Conservation (phyloP, 2,888 invertebrate genomes). For the Ophonus ardosiacus region DNA sequence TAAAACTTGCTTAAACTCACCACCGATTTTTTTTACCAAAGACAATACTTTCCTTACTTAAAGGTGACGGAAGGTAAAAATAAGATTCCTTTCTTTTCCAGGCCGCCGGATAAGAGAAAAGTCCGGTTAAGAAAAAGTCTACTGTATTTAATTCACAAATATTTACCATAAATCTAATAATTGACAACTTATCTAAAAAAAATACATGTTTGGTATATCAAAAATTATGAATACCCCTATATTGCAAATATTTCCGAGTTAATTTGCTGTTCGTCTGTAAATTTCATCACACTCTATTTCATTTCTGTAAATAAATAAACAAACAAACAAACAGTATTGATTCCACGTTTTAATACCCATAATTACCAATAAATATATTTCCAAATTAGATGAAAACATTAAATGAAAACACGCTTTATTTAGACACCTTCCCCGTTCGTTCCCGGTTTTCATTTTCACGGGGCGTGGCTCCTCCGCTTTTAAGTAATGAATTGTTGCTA, state of each 20-base stretch:
- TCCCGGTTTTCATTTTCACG: background rate
- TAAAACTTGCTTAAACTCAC: too few relatives aligned
- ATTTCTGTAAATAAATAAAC: background rate
- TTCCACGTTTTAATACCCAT: background rate
- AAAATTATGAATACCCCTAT: background rate
- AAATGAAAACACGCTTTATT: background rate
- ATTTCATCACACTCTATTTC: background rate
- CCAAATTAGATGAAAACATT: background rate
- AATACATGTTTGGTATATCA: too few relatives aligned
- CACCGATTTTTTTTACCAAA: too few relatives aligned
- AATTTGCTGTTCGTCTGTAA: background rate
- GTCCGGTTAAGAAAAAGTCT: too few relatives aligned
- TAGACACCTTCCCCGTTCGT: background rate
- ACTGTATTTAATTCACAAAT: too few relatives aligned
- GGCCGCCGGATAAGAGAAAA: too few relatives aligned
- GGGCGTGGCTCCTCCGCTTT: conserved; percentile 32
- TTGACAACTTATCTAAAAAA: too few relatives aligned
- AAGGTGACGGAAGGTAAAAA: too few relatives aligned
- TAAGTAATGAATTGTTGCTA: conserved; percentile 55
- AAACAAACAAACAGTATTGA: background rate
- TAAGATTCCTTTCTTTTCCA: too few relatives aligned
- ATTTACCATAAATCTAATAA: too few relatives aligned
- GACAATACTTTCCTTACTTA: too few relatives aligned
- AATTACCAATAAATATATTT: conserved; percentile 13
- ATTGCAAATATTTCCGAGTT: background rate